Evolutionary conservation across 2,888 invertebrate genomes (phyloP), one percentile per base, ranked within the genome.

Genomic region (Cheilosia pagana): DNA sequence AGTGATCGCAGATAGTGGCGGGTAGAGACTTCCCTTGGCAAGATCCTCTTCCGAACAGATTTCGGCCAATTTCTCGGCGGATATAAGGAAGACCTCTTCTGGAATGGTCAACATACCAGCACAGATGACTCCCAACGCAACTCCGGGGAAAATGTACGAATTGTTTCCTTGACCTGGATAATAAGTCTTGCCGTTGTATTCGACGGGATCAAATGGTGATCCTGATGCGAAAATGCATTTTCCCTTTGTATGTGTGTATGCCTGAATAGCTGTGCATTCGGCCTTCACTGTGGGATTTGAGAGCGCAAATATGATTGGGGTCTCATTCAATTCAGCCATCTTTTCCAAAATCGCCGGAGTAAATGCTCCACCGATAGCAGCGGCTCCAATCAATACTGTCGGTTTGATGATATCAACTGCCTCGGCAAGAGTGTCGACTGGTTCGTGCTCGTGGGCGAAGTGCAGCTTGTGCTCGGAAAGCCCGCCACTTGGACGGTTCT

Each of bases 261-360:
- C 99, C 89, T 98, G 94, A 91, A 98, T 97, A n/a, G 99, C 99
- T n/a, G 99, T 99, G 91, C 99, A 99, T 92, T 99, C 99, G 0
- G 99, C 98, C 93, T 98, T 98, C 92, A 95, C 95, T 70, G 99
- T 99, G 70, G 99, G 99, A 93, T 99, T 99, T 91, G 99, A 99
- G 57, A 99, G 94, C 12, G 99, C 99, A 92, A 99, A 99, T 88
- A 99, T 97, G 85, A 99, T 95, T 2, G 99, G 99, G 68, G 94
- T 93, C 23, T 95, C 94, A 92, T 98, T 98, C 90, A 95, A 94
- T 65, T 93, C 93, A 14, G 94, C 98, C 99, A 99, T 98, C 90
- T 94, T 94, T 88, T 94, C 93, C 71, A 99, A 93, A 89, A 99
- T 96, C 87, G 95, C 95, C 23, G 95, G 92, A 0, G 97, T 98